phyloP scores from a whole-genome alignment of 2,888 invertebrate genomes.

The Neria commutata region DNA sequence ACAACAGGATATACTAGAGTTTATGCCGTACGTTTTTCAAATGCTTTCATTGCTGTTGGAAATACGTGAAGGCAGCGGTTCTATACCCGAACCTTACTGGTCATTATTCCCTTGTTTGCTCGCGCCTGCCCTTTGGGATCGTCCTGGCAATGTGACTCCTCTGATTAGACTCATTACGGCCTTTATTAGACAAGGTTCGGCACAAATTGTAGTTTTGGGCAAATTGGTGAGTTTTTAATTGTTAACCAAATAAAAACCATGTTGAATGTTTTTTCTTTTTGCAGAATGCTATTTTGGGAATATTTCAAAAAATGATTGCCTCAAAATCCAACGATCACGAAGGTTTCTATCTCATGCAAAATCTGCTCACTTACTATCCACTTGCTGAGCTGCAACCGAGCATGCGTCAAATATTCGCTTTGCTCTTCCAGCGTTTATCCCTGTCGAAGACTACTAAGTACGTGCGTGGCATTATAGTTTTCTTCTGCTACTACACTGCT shows the following conservation, averaged over 20 bases:
- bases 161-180: conserved; percentile 90
- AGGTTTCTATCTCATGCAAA: conserved; percentile 90
- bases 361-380: conserved; percentile 82
- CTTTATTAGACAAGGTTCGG: conserved; percentile 76
- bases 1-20: conserved; percentile 90
- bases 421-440: conserved; percentile 92
- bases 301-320: conserved; percentile 95
- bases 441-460: conserved; percentile 95
- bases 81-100: conserved; percentile 83
- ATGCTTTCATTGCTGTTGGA: conserved; percentile 90
- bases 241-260: background rate
- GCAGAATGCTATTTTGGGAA: conserved; percentile 83
- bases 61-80: conserved; percentile 64
- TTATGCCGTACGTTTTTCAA: conserved; percentile 99
- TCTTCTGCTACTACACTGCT: conserved; percentile 85
- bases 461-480: conserved; percentile 87
- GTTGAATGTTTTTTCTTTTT: conserved; percentile 44
- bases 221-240: conserved; percentile 69
- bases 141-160: conserved; percentile 91
- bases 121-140: conserved; percentile 90
- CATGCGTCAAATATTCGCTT: conserved; percentile 85
- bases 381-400: conserved; percentile 75
- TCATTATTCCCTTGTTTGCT: conserved; percentile 88
- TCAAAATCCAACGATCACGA: conserved; percentile 96
- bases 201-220: conserved; percentile 71